phyloP scores from a whole-genome alignment of 2,113 vertebrate species.

The Lycocorax pyrrhopterus region DNA sequence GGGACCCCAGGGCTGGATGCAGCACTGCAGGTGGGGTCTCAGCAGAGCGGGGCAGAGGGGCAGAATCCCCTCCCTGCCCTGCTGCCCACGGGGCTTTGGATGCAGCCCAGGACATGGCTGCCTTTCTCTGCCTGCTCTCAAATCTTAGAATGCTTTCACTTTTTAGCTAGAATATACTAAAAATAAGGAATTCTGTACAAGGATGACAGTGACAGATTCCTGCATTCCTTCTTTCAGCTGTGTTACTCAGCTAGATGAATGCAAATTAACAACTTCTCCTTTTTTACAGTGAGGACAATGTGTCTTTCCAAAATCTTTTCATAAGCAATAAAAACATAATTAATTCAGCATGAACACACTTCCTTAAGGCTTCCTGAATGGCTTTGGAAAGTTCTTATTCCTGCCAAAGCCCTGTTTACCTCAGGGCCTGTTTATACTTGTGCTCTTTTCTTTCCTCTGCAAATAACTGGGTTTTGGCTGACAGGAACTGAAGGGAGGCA shows the following conservation, averaged over 20 bases:
- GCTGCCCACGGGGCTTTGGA: background rate
- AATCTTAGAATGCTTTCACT: background rate
- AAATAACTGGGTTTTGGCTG: background rate
- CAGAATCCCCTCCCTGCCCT: background rate
- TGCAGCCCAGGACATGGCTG: background rate
- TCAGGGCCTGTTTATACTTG: background rate
- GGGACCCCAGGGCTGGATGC: background rate
- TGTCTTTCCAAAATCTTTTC: background rate
- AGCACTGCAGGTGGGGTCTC: background rate
- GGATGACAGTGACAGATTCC: background rate
- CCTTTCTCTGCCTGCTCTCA: background rate
- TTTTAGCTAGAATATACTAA: background rate
- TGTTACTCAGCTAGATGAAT: background rate
- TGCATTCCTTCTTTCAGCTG: background rate
- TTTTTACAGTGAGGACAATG: background rate
- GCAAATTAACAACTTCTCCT: background rate
- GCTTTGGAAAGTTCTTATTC: background rate
- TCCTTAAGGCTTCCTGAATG: background rate
- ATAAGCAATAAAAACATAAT: background rate
- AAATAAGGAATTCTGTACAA: background rate
- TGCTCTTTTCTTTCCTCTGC: background rate
- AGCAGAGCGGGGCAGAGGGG: background rate
- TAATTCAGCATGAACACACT: background rate
- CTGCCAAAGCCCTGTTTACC: background rate
- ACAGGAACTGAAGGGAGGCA: background rate